Percentiles rank a stretch among this genome's conserved stretches.
phyloP scores from a whole-genome alignment of 92 coral and sea anemone genomes.

The Umimayanthus kanabou region DNA sequence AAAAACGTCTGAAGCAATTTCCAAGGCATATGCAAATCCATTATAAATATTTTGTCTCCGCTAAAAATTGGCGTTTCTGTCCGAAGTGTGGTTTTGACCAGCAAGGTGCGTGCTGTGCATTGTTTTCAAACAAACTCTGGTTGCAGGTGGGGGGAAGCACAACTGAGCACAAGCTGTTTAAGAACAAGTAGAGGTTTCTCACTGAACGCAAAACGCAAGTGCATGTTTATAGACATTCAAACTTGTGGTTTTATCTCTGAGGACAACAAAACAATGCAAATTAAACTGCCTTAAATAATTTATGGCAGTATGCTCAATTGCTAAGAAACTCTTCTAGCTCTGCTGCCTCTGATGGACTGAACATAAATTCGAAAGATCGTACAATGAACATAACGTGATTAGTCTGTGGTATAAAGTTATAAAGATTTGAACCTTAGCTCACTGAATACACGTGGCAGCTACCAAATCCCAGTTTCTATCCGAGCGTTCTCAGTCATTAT shows the following conservation, averaged over 20 bases:
- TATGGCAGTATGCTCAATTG: neutral
- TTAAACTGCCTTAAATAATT: neutral
- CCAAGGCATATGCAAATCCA: neutral
- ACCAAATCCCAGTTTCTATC: no score
- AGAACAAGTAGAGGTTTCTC: neutral
- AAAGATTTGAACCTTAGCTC: no score
- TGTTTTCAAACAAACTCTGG: constrained; percentile 16
- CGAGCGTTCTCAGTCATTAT: no score
- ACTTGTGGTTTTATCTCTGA: constrained; percentile 4
- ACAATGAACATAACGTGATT: no score
- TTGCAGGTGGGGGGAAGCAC: neutral
- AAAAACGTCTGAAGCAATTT: neutral
- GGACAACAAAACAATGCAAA: constrained; percentile 1
- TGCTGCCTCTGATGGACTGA: neutral
- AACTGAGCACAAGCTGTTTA: neutral
- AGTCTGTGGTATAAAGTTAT: no score
- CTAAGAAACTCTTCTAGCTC: neutral
- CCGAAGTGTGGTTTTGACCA: neutral
- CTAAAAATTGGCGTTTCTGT: neutral
- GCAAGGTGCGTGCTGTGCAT: neutral
- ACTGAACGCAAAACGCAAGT: neutral
- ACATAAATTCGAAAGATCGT: neutral
- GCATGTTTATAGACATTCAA: neutral
- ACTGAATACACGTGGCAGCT: no score
- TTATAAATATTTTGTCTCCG: neutral